Conservation (phyloP, 2,888 invertebrate genomes). For the Tetrapedia diversipes region DNA sequence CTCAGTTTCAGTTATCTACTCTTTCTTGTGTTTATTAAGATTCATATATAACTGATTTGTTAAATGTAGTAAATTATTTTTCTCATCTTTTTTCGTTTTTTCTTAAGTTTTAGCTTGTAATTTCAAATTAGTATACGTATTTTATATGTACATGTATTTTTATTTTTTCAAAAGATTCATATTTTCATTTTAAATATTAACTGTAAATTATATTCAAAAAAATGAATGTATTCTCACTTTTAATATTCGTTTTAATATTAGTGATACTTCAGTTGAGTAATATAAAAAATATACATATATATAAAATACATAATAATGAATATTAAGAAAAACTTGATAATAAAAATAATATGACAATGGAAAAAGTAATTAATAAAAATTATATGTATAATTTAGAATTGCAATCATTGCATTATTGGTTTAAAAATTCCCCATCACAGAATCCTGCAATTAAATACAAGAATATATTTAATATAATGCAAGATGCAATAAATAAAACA, state of each 20-base stretch:
- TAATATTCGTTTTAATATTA: slow-evolving; percentile 18
- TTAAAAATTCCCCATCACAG: slow-evolving; percentile 36
- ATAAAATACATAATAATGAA: background rate
- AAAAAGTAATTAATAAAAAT: slow-evolving; percentile 7
- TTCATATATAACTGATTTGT: background rate
- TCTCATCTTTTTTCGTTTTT: background rate
- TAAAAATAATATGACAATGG: slow-evolving; percentile 23
- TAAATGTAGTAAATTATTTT: background rate
- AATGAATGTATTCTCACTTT: background rate
- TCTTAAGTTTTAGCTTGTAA: background rate
- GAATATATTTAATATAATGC: slow-evolving; percentile 28
- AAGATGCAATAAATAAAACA: slow-evolving; percentile 19
- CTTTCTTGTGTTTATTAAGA: background rate
- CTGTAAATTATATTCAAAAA: background rate
- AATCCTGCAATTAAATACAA: slow-evolving; percentile 17
- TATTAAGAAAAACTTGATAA: background rate
- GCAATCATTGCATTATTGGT: slow-evolving; percentile 46
- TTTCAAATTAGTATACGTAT: background rate
- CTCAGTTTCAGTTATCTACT: background rate
- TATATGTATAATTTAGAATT: slow-evolving; percentile 43
- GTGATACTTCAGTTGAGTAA: slow-evolving; percentile 32
- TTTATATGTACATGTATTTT: background rate
- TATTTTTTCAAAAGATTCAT: background rate
- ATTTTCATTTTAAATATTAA: too few relatives aligned
- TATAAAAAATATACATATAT: background rate